Evolutionary conservation across 2,797 vertebrate genomes (phyloP).

Genomic region (Molothrus ater): DNA sequence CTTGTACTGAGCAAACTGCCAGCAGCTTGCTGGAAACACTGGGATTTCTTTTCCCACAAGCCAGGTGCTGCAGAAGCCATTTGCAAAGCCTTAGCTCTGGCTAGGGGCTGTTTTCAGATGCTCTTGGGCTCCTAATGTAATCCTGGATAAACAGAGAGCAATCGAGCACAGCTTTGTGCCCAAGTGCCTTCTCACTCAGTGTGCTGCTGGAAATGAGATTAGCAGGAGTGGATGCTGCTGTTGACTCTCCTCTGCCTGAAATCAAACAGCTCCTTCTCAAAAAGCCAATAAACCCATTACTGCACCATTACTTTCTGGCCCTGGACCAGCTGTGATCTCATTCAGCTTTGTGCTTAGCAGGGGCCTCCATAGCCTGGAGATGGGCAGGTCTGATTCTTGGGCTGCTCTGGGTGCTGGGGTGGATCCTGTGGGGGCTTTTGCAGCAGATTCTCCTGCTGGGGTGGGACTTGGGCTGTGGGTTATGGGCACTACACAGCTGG

Average conservation of each 20-base stretch:
- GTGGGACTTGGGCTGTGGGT: neutral
- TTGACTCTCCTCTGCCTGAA: conserved; percentile 26
- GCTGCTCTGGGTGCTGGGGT: neutral
- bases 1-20: neutral
- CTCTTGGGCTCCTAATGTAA: neutral
- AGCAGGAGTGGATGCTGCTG: neutral
- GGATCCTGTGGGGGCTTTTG: neutral
- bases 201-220: conserved; percentile 45
- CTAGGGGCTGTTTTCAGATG: neutral
- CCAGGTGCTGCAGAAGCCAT: neutral
- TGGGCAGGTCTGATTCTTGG: neutral
- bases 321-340: conserved; percentile 54
- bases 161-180: conserved; percentile 27
- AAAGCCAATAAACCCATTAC: conserved; percentile 55
- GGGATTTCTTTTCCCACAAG: neutral
- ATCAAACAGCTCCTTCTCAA: conserved; percentile 45
- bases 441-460: neutral
- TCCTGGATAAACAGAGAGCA: conserved; percentile 21
- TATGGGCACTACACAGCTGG: neutral
- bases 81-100: neutral
- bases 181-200: neutral
- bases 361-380: neutral
- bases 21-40: neutral
- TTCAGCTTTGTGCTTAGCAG: neutral
- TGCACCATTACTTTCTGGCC: conserved; percentile 37